Conservation (phyloP, 2,797 vertebrate genomes). For the Gymnopithys bicolor region DNA sequence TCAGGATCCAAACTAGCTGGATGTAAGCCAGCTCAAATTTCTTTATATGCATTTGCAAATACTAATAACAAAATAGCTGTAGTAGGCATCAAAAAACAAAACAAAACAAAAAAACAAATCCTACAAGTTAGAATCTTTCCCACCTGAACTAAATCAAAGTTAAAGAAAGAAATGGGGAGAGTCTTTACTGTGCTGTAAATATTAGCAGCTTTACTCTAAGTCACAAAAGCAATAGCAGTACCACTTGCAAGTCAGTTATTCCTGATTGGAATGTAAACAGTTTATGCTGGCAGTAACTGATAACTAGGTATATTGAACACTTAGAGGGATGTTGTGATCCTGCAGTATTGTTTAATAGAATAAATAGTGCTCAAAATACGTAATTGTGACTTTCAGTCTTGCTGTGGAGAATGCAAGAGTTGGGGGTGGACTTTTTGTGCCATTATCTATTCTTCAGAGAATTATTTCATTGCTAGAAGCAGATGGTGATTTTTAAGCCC, state of each 20-base stretch:
- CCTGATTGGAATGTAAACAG: not conserved
- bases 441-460: constrained; percentile 21
- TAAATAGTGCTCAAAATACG: not conserved
- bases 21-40: not conserved
- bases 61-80: not conserved
- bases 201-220: not conserved
- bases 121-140: not conserved
- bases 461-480: constrained; percentile 60
- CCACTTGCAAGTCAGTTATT: not conserved
- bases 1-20: not conserved
- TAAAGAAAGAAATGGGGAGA: not conserved
- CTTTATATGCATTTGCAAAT: not conserved
- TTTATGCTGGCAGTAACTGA: not conserved
- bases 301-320: not conserved
- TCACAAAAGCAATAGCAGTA: not conserved
- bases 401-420: not conserved
- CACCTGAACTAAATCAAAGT: not conserved
- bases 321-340: not conserved
- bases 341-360: not conserved
- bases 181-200: not conserved
- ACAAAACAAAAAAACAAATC: not conserved
- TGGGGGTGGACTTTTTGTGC: not conserved
- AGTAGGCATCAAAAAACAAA: not conserved
- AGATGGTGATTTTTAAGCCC: constrained; percentile 76
- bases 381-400: not conserved